Conservation (phyloP, 2,113 vertebrate genomes). For the Apus apus region DNA sequence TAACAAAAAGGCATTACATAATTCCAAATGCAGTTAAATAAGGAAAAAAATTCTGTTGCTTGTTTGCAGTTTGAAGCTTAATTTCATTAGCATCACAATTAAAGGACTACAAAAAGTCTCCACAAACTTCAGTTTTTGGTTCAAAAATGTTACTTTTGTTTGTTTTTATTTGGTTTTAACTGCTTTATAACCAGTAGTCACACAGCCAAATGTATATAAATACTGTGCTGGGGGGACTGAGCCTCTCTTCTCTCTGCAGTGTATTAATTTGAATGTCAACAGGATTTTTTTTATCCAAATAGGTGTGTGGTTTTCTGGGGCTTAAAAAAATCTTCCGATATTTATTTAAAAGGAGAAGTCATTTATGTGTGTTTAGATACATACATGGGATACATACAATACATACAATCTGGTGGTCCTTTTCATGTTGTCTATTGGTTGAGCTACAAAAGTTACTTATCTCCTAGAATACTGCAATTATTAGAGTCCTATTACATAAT, state of each 20-base stretch:
- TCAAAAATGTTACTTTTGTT: neutral
- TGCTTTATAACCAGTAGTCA: neutral
- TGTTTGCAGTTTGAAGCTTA: neutral
- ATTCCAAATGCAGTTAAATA: neutral
- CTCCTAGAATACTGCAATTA: neutral
- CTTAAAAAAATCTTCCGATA: neutral
- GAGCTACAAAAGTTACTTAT: neutral
- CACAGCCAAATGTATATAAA: neutral
- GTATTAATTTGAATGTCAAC: neutral
- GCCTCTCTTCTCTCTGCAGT: neutral
- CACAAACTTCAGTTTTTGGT: neutral
- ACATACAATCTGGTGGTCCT: neutral
- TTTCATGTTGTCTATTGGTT: neutral
- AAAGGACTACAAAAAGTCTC: neutral
- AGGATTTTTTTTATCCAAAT: neutral
- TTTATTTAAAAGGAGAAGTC: neutral
- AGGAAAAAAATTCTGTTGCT: neutral
- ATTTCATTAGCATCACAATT: neutral
- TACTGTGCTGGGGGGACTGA: neutral
- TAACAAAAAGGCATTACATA: neutral
- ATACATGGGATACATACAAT: too few relatives aligned
- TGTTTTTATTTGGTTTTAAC: neutral
- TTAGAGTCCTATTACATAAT: neutral
- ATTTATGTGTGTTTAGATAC: neutral
- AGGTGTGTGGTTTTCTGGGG: too few relatives aligned